Percentiles rank a stretch among this genome's conserved stretches.
phyloP scores from a whole-genome alignment of 2,113 vertebrate genomes.

The Tragulus kanchil region DNA sequence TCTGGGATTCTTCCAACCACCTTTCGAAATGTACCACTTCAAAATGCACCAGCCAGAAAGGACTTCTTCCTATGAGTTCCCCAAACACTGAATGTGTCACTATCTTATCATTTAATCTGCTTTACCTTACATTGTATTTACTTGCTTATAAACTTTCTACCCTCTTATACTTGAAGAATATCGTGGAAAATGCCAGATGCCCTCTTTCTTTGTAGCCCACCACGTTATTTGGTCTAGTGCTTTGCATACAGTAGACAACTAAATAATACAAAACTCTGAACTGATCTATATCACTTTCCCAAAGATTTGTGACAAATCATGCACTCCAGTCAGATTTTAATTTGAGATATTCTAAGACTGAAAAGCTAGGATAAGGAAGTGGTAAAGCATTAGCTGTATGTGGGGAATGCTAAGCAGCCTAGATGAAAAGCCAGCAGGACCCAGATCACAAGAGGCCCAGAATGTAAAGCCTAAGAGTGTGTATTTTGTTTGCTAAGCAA shows the following conservation, averaged over 20 bases:
- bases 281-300: neutral
- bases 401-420: neutral
- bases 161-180: neutral
- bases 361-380: neutral
- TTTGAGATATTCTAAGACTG: neutral
- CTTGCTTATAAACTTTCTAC: neutral
- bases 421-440: neutral
- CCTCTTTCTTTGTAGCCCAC: neutral
- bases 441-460: neutral
- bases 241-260: neutral
- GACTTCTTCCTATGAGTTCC: neutral
- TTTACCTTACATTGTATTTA: neutral
- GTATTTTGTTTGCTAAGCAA: conserved; percentile 41
- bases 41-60: neutral
- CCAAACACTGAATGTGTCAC: neutral
- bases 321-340: neutral
- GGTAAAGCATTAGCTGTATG: neutral
- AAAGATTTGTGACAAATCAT: neutral
- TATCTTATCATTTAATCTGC: neutral
- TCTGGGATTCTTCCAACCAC: neutral
- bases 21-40: neutral
- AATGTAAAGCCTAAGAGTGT: neutral
- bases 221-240: neutral
- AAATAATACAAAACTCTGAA: neutral
- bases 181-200: conserved; percentile 13